These are phyloP conservation scores for Tachysurus fulvidraco DNA, from an alignment of 2,113 vertebrate species.

Conservation along the genomic window DNA sequence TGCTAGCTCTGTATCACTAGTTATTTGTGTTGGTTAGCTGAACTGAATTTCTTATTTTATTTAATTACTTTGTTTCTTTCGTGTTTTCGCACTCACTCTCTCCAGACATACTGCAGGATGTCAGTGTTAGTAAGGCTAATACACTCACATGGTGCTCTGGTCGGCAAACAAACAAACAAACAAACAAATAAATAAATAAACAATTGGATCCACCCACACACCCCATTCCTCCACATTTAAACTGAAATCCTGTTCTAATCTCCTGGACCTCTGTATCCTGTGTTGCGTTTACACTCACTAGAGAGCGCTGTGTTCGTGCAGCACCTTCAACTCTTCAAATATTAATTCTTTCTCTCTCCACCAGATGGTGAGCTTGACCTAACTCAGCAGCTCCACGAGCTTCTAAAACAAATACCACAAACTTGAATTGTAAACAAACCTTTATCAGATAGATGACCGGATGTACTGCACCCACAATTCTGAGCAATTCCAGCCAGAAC, in stretches of 20 bases:
- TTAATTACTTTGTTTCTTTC: too few relatives aligned
- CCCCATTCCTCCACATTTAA: not conserved
- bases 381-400: not conserved
- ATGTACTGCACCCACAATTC: not conserved
- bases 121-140: not conserved
- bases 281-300: too few relatives aligned
- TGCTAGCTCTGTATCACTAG: too few relatives aligned
- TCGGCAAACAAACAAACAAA: not conserved
- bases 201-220: not conserved
- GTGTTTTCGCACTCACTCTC: not conserved
- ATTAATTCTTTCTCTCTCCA: constrained; percentile 9
- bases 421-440: not conserved
- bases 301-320: too few relatives aligned
- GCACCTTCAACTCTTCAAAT: too few relatives aligned
- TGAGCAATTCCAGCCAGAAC: not conserved
- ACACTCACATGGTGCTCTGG: not conserved
- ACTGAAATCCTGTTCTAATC: not conserved
- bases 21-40: too few relatives aligned
- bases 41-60: too few relatives aligned
- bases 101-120: not conserved
- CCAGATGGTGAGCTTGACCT: constrained; percentile 32
- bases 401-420: not conserved
- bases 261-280: not conserved
- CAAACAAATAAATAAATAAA: too few relatives aligned
- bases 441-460: constrained; percentile 10